Conservation (phyloP, 30 jellyfish, hydroid and myxozoan species). For the Aurelia sp. region DNA sequence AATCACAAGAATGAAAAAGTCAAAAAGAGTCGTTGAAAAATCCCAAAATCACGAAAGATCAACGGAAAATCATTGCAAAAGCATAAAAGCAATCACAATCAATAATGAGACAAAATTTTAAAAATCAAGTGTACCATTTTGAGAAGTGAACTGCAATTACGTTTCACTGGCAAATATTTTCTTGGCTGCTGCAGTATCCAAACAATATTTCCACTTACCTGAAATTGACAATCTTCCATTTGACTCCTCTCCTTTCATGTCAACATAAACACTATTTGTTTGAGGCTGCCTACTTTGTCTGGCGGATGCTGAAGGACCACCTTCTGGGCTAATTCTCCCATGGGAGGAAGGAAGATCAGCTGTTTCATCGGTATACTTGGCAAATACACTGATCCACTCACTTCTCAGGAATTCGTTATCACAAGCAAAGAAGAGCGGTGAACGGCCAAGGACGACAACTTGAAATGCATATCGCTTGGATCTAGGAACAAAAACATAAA, state of each 20-base stretch:
- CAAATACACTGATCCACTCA: conserved; percentile 83
- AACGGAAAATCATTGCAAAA: too few species aligned
- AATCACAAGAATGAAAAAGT: too few species aligned
- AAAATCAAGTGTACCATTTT: too few species aligned
- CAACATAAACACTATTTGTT: conserved; percentile 15
- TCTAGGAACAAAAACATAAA: not conserved
- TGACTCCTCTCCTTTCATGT: conserved; percentile 28
- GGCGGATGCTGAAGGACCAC: conserved; percentile 57
- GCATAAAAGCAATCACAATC: too few species aligned
- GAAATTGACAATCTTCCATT: not conserved
- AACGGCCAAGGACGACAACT: conserved; percentile 73
- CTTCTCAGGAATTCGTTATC: conserved; percentile 73
- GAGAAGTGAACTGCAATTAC: too few species aligned
- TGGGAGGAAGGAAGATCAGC: conserved; percentile 9
- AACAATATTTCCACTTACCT: not conserved
- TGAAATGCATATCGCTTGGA: conserved; percentile 88
- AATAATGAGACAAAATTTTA: too few species aligned
- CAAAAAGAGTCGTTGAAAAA: too few species aligned
- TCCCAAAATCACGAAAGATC: too few species aligned
- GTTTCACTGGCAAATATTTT: too few species aligned
- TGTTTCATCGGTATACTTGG: conserved; percentile 37
- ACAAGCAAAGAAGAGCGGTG: conserved; percentile 85
- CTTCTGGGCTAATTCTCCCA: conserved; percentile 70
- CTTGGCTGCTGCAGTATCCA: too few species aligned
- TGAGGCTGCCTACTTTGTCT: conserved; percentile 21